A percentile compares a stretch with the other conserved stretches of the same genome.
Conservation (phyloP, 2,797 vertebrate species). For the Liasis olivaceus region DNA sequence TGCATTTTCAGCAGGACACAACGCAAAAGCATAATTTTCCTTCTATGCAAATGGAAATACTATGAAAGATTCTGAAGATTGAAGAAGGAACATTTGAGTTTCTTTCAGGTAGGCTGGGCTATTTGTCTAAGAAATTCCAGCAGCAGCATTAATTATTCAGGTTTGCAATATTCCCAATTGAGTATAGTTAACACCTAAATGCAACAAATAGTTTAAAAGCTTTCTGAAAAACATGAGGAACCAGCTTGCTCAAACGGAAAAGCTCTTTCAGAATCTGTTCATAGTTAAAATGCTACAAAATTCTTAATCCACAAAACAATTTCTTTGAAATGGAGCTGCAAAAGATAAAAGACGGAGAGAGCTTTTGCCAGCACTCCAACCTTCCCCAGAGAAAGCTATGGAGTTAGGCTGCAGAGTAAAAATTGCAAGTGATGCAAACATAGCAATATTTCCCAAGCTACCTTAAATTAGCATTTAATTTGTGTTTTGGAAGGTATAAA, state of each 20-base stretch:
- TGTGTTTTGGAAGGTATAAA: background rate
- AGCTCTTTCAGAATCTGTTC: accelerated
- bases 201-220: background rate
- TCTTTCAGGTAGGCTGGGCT: background rate
- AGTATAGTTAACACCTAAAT: background rate
- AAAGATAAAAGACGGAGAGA: background rate
- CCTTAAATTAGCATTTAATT: background rate
- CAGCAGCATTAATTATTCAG: background rate
- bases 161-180: background rate
- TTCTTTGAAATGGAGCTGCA: constrained; percentile 4
- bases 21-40: background rate
- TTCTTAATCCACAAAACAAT: background rate
- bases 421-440: background rate
- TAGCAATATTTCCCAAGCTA: accelerated
- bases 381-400: constrained; percentile 7
- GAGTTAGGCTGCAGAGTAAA: background rate
- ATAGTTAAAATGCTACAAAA: constrained; percentile 27
- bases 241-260: background rate
- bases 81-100: background rate
- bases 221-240: background rate
- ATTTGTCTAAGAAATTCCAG: background rate
- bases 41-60: background rate
- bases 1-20: background rate
- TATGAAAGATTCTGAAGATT: background rate
- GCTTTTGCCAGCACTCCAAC: background rate